A percentile compares a stretch with the other conserved stretches of the same genome.
Conservation (phyloP, 2,888 invertebrate genomes). For the Arge pagana region DNA sequence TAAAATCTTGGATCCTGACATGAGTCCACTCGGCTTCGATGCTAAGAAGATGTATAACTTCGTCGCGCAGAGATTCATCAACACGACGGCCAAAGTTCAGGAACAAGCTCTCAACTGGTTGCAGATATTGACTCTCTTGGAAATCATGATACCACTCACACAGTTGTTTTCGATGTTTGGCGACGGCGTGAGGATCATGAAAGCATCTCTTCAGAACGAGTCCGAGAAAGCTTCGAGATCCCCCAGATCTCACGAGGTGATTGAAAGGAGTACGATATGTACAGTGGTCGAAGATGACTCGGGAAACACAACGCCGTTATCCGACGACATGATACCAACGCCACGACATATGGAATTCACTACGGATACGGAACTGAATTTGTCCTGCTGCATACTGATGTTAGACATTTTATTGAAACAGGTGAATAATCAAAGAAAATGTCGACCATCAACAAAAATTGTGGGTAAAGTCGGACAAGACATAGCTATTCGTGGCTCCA, state of each 20-base stretch:
- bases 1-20: conserved; percentile 96
- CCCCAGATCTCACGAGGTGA: conserved; percentile 34
- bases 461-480: no score
- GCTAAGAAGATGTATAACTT: conserved; percentile 95
- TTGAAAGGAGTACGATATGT: conserved; percentile 64
- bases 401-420: conserved; percentile 93
- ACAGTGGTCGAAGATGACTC: conserved; percentile 72
- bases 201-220: conserved; percentile 46
- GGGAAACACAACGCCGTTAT: conserved; percentile 69
- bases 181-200: conserved; percentile 80
- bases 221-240: conserved; percentile 38
- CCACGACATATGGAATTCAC: conserved; percentile 71
- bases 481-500: no score
- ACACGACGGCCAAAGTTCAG: conserved; percentile 80
- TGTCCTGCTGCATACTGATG: conserved; percentile 97
- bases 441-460: background rate
- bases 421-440: conserved; percentile 57
- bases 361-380: conserved; percentile 73
- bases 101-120: conserved; percentile 89
- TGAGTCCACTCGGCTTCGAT: conserved; percentile 93
- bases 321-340: conserved; percentile 70
- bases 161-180: conserved; percentile 90
- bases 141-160: conserved; percentile 85
- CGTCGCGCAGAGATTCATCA: conserved; percentile 82
- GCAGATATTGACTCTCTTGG: conserved; percentile 85